Evolutionary conservation across 2,797 vertebrate genomes (phyloP).

Genomic region (Sphenopsis melanotis): DNA sequence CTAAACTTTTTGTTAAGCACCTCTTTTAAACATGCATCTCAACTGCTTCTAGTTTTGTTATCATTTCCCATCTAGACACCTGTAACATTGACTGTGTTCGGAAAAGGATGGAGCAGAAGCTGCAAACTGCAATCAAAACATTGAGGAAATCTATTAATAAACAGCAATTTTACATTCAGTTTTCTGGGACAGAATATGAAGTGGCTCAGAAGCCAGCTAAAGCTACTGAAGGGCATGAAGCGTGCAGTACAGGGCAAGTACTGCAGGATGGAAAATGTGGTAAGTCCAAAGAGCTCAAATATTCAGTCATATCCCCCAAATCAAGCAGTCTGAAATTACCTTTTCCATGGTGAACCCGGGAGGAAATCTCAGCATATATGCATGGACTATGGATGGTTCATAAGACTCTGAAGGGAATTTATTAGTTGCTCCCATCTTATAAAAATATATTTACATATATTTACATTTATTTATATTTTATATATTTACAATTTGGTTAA

Average conservation of each 20-base stretch:
- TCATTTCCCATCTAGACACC: slow-evolving; percentile 75
- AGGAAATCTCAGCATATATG: not conserved
- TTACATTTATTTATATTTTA: not conserved
- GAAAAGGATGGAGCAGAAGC: slow-evolving; percentile 86
- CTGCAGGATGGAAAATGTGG: slow-evolving; percentile 88
- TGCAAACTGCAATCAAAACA: slow-evolving; percentile 89
- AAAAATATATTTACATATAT: not conserved
- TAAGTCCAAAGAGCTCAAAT: slow-evolving; percentile 58
- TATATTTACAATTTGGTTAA: not conserved
- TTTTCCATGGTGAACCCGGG: not conserved
- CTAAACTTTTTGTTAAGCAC: slow-evolving; percentile 6
- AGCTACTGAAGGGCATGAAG: slow-evolving; percentile 75
- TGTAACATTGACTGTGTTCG: slow-evolving; percentile 88
- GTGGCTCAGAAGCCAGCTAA: slow-evolving; percentile 87
- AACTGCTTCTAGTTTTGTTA: slow-evolving; percentile 64
- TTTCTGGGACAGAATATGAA: slow-evolving; percentile 92
- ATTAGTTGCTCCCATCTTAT: not conserved
- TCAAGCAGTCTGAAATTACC: not conserved
- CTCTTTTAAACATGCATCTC: slow-evolving; percentile 45
- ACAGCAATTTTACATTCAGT: slow-evolving; percentile 94
- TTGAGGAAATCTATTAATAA: slow-evolving; percentile 93
- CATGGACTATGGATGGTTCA: not conserved
- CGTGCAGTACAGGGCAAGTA: slow-evolving; percentile 87
- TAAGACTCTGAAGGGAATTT: not conserved
- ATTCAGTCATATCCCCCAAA: not conserved